Conservation (phyloP, 2,888 invertebrate genomes). For the Dicyrtomina minuta region DNA sequence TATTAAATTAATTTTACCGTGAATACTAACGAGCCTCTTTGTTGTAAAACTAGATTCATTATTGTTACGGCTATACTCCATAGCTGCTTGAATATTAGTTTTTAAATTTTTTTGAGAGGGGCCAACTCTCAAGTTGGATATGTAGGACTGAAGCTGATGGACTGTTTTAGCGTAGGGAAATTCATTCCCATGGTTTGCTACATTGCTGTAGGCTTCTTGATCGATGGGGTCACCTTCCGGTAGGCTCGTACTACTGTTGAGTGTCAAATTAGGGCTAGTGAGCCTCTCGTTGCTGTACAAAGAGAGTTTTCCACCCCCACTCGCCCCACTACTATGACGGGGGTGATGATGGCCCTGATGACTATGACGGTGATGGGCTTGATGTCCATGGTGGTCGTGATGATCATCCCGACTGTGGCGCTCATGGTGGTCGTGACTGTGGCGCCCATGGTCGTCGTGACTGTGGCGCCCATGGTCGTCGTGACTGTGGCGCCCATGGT, state of each 20-base stretch:
- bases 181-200: not conserved
- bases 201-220: not conserved
- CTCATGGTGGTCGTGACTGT: not conserved
- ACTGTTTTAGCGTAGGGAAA: slow-evolving; percentile 17
- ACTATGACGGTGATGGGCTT: not conserved
- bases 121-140: not conserved
- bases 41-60: not conserved
- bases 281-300: too few species aligned
- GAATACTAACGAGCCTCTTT: slow-evolving; percentile 12
- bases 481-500: not conserved
- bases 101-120: not conserved
- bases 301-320: too few species aligned
- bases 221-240: not conserved
- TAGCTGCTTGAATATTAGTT: not conserved
- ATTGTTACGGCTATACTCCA: not conserved
- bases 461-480: not conserved
- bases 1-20: too few species aligned
- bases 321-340: not conserved
- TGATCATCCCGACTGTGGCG: not conserved
- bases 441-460: not conserved
- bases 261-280: too few species aligned
- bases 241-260: not conserved
- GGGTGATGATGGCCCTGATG: slow-evolving; percentile 1
- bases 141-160: slow-evolving; percentile 21
- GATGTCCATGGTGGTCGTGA: not conserved